A percentile compares a stretch with the other conserved stretches of the same genome.
phyloP scores from a whole-genome alignment of 1,140 invertebrate genomes.

The Maconellicoccus hirsutus region DNA sequence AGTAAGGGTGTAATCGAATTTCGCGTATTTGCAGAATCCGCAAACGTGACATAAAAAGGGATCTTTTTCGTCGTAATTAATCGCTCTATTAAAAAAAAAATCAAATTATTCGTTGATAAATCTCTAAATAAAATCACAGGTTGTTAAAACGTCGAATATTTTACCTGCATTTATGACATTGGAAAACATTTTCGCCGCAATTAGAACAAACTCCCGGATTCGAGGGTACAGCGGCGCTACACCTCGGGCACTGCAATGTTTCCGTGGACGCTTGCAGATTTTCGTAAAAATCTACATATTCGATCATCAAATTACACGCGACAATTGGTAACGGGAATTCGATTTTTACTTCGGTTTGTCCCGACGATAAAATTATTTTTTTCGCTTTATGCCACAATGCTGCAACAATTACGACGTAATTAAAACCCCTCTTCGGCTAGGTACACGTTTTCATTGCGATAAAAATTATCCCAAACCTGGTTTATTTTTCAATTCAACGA shows the following conservation, averaged over 20 bases:
- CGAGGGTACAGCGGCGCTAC: slow-evolving; percentile 88
- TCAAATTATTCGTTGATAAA: neutral
- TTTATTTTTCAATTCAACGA: slow-evolving; percentile 93
- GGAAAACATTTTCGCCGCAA: slow-evolving; percentile 97
- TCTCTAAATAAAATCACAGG: too few relatives aligned
- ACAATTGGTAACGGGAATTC: slow-evolving; percentile 93
- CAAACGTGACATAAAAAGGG: slow-evolving; percentile 97
- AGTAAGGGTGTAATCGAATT: slow-evolving; percentile 89
- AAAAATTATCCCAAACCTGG: too few relatives aligned
- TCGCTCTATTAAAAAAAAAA: slow-evolving; percentile 49
- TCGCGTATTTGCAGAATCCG: slow-evolving; percentile 99
- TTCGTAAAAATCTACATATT: slow-evolving; percentile 96
- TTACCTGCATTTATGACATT: slow-evolving; percentile 90
- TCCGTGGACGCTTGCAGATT: slow-evolving; percentile 69
- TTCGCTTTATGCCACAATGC: slow-evolving; percentile 95
- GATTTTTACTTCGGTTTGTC: slow-evolving; percentile 91
- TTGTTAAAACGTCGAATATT: slow-evolving; percentile 22
- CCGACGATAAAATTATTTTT: slow-evolving; percentile 72
- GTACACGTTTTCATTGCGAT: too few relatives aligned
- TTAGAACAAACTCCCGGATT: slow-evolving; percentile 95
- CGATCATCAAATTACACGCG: slow-evolving; percentile 97
- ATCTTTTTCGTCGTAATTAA: slow-evolving; percentile 99
- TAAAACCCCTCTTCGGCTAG: too few relatives aligned
- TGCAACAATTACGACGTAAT: too few relatives aligned
- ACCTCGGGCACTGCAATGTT: slow-evolving; percentile 89